Base-by-base conservation (phyloP, 1,140 invertebrate genomes). In the Brachionus plicatilis region DNA sequence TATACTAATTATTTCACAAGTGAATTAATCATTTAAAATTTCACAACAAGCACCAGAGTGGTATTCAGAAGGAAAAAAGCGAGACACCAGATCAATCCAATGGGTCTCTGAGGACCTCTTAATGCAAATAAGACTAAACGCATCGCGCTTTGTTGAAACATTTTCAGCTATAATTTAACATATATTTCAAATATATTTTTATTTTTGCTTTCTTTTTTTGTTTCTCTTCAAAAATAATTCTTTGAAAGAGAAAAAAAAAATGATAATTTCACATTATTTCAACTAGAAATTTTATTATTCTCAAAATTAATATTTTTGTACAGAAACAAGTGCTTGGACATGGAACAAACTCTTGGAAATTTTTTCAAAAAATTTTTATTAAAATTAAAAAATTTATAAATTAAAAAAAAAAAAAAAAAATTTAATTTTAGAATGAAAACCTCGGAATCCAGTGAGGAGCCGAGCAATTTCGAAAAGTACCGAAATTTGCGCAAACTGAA, bases 181-280 rank as follows among this genome's bases (percentile, higher is more conserved):
- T 41, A 72, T 72, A 72, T 72, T 72, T 72, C 68, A 72, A 72
- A 29, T 72, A n/a, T 37, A 68, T 68, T 68, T 68, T 68, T 1
- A 3, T 29, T 68, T 68, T 27, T 24, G 24, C 17, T 27, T 68
- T 12, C 56, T 65, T 37, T 68, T 68, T 68, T 27, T 68, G n/a
- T n/a, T 66, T 66, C 27, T 29, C n/a, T 33, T 41, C 14, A 72
- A 72, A 72, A 72, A 72, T 29, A 41, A 41, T 72, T 41, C 3
- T 72, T 72, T 9, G 41, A 41, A 29, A 27, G 9, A 68, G 29
- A 68, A 29, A 27, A 72, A 29, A 27, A 72, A 72, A 72, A 72
- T 72, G 68, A 72, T 72, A 72, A 72, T 72, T 72, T 72, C 53
- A 72, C 68, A 72, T 72, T 72, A 72, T 72, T 72, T 72, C 68